phyloP scores from a whole-genome alignment of 2,797 vertebrate genomes.

The Onychomys arenicola region DNA sequence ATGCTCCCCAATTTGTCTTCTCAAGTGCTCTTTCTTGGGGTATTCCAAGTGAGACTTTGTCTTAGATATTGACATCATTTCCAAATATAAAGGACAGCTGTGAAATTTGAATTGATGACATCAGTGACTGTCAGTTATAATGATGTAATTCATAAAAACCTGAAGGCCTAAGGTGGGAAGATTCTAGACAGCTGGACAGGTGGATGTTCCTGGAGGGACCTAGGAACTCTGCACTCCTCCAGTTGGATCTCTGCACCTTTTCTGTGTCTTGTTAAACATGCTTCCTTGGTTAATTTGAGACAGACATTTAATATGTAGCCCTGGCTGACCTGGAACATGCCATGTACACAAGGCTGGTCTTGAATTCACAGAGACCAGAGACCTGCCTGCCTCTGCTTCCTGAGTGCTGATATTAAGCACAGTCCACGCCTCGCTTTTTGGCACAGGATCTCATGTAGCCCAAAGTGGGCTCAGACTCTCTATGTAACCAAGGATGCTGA shows the following conservation, averaged over 20 bases:
- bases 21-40: conserved; percentile 28
- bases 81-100: conserved; percentile 20
- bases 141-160: neutral
- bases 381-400: neutral
- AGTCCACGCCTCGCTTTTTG: neutral
- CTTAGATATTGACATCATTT: conserved; percentile 20
- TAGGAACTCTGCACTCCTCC: neutral
- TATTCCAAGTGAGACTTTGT: conserved; percentile 14
- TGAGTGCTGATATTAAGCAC: neutral
- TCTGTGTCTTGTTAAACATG: neutral
- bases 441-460: neutral
- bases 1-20: neutral
- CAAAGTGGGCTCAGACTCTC: neutral
- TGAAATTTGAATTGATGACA: neutral
- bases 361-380: neutral
- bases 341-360: neutral
- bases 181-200: neutral
- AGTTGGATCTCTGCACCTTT: neutral
- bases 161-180: neutral
- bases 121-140: neutral
- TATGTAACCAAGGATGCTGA: neutral
- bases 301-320: neutral
- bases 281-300: neutral
- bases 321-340: neutral
- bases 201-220: neutral